phyloP scores from a whole-genome alignment of 2,888 invertebrate species.

The Mycogona germanica region DNA sequence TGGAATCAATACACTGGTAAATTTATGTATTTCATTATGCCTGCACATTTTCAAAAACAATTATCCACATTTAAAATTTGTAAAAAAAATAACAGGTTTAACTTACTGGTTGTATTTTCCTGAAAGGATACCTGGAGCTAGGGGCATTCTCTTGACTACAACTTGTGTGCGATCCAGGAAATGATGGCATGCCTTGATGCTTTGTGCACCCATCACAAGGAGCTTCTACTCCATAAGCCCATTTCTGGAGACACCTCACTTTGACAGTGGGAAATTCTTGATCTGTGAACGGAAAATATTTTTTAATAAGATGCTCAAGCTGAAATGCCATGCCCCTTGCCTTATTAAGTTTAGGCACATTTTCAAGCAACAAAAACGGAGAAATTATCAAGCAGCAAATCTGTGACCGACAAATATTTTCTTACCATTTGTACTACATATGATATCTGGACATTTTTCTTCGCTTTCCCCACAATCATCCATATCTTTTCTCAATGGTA shows the following conservation, averaged over 20 bases:
- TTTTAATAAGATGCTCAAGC: too few species aligned
- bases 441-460: constrained; percentile 47
- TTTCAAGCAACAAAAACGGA: too few species aligned
- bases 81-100: not conserved
- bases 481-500: constrained; percentile 18
- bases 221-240: constrained; percentile 11
- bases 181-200: constrained; percentile 2
- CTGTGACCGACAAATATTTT: not conserved
- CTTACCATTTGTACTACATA: constrained; percentile 41
- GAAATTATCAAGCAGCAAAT: too few species aligned
- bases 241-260: constrained; percentile 17
- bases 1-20: too few species aligned
- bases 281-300: constrained; percentile 11
- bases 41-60: not conserved
- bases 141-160: not conserved
- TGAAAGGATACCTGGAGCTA: constrained; percentile 7
- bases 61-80: not conserved
- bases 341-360: too few species aligned
- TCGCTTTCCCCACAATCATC: constrained; percentile 35
- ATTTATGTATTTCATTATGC: not conserved
- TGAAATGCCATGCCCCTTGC: too few species aligned
- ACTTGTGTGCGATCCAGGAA: not conserved
- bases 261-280: constrained; percentile 18
- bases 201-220: constrained; percentile 14
- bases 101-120: constrained; percentile 16